phyloP scores from a whole-genome alignment of 2,113 vertebrate genomes.

The Fregata magnificens region DNA sequence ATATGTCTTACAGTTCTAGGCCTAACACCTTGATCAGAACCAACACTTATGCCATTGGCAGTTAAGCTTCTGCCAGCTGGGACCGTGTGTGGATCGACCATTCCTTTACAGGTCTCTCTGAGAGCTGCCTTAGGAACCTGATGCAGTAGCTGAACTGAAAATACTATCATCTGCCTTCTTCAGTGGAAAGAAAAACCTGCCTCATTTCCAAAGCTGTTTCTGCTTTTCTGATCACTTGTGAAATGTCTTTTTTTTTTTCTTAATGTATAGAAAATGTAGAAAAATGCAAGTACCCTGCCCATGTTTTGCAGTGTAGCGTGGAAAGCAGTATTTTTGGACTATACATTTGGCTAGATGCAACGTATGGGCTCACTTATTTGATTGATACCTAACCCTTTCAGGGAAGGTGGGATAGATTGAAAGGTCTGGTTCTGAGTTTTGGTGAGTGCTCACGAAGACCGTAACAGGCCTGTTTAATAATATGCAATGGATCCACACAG shows the following conservation, averaged over 20 bases:
- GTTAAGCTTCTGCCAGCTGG: not conserved
- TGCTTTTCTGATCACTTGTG: not conserved
- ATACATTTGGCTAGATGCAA: not conserved
- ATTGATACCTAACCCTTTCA: not conserved
- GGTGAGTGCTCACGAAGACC: not conserved
- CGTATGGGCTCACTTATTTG: not conserved
- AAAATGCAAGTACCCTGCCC: not conserved
- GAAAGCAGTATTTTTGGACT: not conserved
- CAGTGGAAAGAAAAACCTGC: not conserved
- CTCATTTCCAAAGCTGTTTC: not conserved
- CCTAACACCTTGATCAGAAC: not conserved
- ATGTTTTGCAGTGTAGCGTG: not conserved
- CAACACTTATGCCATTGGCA: not conserved
- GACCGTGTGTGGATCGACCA: rapidly evolving
- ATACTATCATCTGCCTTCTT: not conserved
- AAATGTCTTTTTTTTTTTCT: not conserved
- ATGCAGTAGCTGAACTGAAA: not conserved
- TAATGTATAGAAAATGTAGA: not conserved
- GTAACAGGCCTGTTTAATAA: not conserved
- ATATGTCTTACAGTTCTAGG: conserved; percentile 47
- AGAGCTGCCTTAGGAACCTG: not conserved
- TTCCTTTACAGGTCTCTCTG: not conserved
- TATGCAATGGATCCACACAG: not conserved
- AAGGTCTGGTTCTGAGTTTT: not conserved
- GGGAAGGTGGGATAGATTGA: not conserved